Evolutionary conservation across 2,888 invertebrate species (phyloP), one percentile per base, ranked within the genome.

Genomic region (Linnaemya tessellans): DNA sequence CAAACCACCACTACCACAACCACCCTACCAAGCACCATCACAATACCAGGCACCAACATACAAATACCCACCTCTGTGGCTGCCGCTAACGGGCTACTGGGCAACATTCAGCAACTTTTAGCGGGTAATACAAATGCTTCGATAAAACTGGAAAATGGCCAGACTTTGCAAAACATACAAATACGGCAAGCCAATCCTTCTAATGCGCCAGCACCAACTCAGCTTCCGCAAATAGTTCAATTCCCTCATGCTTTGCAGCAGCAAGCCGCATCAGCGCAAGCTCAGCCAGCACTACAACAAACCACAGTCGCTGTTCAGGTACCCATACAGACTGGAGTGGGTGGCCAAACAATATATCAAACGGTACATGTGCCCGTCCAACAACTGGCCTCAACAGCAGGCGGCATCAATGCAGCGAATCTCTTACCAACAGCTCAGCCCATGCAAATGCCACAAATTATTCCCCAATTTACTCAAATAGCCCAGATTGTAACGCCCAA

Each of bases 281-380:
- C 80, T 11, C 87, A 83, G 20, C 82, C 80, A 3, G 15, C 84
- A 8, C n/a, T 87, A 13, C 87, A 87, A 67, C 89, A 91, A 30
- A 96, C 96, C 89, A 96, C 97, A 82, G 97, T 98, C 71, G 97
- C 97, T 0, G 97, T 98, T 5, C 98, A 98, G 92, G 97, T 92
- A 20, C 92, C 92, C 20, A 92, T 92, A 60, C 92, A 92, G 77
- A 91, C 92, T 0, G 90, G 89, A 51, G 88, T 86, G 46, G 97
- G 96, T 92, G 98, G 98, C 0, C 98, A 98, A 93, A 98, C 98
- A 0, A 96, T 98, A 82, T 97, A 98, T 92, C 98, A 99, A 92
- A 98, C 98, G 0, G 96, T 99, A 0, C 98, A 98, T 91, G 96
- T 99, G 89, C 98, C 98, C 0, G 94, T 98, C 20, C 98, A 98